These are phyloP conservation scores for Athrips mouffetella DNA, from an alignment of 2,888 invertebrate genomes.

Conservation along the genomic window DNA sequence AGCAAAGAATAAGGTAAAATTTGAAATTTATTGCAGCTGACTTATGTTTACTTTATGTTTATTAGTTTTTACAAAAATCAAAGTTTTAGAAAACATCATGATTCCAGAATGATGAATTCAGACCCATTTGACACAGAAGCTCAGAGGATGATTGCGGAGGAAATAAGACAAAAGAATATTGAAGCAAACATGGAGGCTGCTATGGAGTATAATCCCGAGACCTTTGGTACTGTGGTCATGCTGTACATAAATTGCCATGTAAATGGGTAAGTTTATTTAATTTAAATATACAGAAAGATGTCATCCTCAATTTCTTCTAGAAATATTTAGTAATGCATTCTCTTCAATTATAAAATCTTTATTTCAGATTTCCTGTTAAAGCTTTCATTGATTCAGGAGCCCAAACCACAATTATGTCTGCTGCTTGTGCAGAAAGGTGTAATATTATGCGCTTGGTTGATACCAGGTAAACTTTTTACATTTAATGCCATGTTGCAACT, in stretches of 20 bases:
- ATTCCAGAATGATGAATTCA: conserved; percentile 88
- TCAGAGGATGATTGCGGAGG: conserved; percentile 95
- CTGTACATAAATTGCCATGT: conserved; percentile 98
- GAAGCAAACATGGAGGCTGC: conserved; percentile 99
- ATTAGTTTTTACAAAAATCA: too few relatives aligned
- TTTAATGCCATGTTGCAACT: not conserved
- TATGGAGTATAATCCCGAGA: conserved; percentile 99
- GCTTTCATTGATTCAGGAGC: conserved; percentile 99
- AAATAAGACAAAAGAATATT: conserved; percentile 96
- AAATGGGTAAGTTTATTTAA: conserved; percentile 83
- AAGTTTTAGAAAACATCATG: conserved; percentile 8
- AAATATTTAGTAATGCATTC: too few relatives aligned
- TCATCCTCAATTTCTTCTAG: too few relatives aligned
- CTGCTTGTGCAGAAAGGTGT: conserved; percentile 95
- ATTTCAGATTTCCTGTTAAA: conserved; percentile 88
- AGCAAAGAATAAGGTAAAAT: conserved; percentile 81
- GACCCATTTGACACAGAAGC: conserved; percentile 98
- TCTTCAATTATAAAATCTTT: too few relatives aligned
- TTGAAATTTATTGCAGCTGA: not conserved
- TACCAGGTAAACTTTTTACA: conserved; percentile 70
- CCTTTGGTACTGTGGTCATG: conserved; percentile 98
- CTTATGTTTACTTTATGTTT: not conserved
- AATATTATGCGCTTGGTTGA: conserved; percentile 94
- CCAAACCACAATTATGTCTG: conserved; percentile 99
- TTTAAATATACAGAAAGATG: too few relatives aligned